A percentile compares a stretch with the other conserved stretches of the same genome.
Evolutionary conservation across 2,888 invertebrate species (phyloP).

Genomic region (Mythimna pallens): DNA sequence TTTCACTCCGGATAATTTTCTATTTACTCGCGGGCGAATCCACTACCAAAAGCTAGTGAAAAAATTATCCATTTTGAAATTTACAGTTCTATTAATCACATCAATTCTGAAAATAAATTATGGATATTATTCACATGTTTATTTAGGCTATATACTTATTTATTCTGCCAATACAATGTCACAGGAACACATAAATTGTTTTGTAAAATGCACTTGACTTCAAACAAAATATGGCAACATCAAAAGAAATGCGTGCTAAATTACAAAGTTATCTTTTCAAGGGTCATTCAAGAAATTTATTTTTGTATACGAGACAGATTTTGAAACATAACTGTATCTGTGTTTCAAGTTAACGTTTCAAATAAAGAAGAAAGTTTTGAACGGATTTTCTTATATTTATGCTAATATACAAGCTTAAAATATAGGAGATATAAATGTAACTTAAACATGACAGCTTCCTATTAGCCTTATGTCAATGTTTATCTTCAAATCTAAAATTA

Average conservation of each 20-base stretch:
- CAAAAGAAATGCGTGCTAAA: conserved; percentile 33
- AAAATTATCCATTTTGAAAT: not conserved
- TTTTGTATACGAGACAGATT: conserved; percentile 45
- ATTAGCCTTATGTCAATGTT: not conserved
- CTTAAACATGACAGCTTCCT: not conserved
- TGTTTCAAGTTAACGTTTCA: conserved; percentile 25
- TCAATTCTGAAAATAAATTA: not conserved
- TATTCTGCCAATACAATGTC: conserved; percentile 5
- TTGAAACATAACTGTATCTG: conserved; percentile 36
- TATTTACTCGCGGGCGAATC: too few relatives aligned
- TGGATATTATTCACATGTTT: not conserved
- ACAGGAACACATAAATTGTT: conserved; percentile 31
- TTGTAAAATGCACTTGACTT: conserved; percentile 7
- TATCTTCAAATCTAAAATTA: not conserved
- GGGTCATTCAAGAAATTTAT: conserved; percentile 26
- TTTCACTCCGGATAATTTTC: too few relatives aligned
- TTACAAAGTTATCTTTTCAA: conserved; percentile 23
- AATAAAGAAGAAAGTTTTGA: conserved; percentile 38
- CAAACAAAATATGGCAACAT: conserved; percentile 18
- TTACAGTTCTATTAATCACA: not conserved
- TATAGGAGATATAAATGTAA: not conserved
- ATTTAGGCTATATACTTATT: not conserved
- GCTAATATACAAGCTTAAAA: not conserved
- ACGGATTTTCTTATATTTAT: conserved; percentile 7
- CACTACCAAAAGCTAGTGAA: too few relatives aligned